phyloP scores from a whole-genome alignment of 2,113 vertebrate genomes.

The Eidolon helvum region DNA sequence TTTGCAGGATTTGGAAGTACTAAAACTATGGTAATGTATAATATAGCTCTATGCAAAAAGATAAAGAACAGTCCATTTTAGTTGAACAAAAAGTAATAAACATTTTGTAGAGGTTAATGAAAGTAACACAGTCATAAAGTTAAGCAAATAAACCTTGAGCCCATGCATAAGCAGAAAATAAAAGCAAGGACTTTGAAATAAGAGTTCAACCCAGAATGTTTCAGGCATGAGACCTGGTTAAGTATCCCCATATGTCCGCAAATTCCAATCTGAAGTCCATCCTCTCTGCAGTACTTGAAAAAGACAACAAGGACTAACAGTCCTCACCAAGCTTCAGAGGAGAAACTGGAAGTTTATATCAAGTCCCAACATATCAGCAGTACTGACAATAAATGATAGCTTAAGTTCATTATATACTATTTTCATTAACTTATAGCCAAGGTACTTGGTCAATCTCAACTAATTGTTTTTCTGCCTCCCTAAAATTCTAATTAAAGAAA shows the following conservation, averaged over 20 bases:
- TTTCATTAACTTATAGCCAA: conserved; percentile 21
- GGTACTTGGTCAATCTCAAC: not conserved
- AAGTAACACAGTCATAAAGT: not conserved
- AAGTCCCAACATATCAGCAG: not conserved
- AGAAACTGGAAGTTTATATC: not conserved
- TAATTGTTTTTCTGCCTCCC: not conserved
- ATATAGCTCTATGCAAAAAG: not conserved
- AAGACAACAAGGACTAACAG: not conserved
- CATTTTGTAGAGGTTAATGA: not conserved
- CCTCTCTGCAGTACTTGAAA: not conserved
- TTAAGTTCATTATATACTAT: not conserved
- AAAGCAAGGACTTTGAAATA: conserved; percentile 26
- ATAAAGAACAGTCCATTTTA: not conserved
- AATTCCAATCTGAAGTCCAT: not conserved
- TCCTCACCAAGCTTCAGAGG: not conserved
- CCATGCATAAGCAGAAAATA: conserved; percentile 12
- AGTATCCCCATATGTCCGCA: not conserved
- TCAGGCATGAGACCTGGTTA: not conserved
- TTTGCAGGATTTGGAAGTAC: not conserved
- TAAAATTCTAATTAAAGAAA: conserved; percentile 29
- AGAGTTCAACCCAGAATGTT: not conserved
- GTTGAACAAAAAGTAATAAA: not conserved
- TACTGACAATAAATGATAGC: not conserved
- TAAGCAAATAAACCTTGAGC: not conserved
- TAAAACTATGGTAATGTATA: not conserved